Evolutionary conservation across 2,113 vertebrate species (phyloP).

Genomic region (Thomomys bottae): DNA sequence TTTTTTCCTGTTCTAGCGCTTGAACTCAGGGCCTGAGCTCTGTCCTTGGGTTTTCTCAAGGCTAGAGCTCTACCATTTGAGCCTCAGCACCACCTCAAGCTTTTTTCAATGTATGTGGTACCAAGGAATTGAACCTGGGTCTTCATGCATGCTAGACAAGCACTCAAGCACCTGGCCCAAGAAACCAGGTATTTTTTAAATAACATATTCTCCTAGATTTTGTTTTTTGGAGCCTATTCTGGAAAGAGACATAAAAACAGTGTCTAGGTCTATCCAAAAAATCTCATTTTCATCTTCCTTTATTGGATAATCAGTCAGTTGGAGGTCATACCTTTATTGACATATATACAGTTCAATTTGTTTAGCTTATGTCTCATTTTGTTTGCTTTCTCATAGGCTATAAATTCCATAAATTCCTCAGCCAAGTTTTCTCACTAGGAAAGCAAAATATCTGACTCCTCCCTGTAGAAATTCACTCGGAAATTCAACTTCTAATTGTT

Average conservation of each 20-base stretch:
- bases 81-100: too few relatives aligned
- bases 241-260: background rate
- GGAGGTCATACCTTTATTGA: background rate
- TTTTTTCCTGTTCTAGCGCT: conserved; percentile 1
- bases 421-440: background rate
- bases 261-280: background rate
- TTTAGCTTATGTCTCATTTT: background rate
- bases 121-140: too few relatives aligned
- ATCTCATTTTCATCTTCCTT: background rate
- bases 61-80: too few relatives aligned
- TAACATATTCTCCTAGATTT: background rate
- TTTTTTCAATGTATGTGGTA: too few relatives aligned
- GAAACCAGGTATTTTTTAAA: too few relatives aligned
- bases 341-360: background rate
- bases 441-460: background rate
- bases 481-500: background rate
- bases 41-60: too few relatives aligned
- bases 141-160: too few relatives aligned
- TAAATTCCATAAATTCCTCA: background rate
- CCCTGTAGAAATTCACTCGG: background rate
- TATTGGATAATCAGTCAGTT: background rate
- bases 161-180: too few relatives aligned
- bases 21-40: too few relatives aligned
- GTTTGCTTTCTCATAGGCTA: background rate
- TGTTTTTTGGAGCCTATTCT: background rate